These are phyloP conservation scores for Ectropis crepuscularia DNA, from an alignment of 2,888 invertebrate species.

Conservation along the genomic window DNA sequence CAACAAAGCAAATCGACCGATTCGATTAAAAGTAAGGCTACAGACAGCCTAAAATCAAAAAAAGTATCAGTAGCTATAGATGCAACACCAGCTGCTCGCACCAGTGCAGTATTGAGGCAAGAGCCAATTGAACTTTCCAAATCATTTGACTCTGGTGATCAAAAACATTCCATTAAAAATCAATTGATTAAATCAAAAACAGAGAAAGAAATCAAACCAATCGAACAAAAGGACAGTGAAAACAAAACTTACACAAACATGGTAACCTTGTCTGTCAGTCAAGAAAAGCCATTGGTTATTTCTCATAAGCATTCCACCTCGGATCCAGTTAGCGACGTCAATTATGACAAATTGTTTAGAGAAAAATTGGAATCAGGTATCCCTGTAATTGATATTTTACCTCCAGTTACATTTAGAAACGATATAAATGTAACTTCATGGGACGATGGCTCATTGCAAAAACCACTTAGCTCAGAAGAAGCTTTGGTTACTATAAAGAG, in stretches of 20 bases:
- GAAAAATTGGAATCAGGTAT: conserved; percentile 59
- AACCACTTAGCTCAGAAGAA: conserved; percentile 87
- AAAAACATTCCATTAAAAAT: conserved; percentile 63
- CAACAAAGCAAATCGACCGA: conserved; percentile 72
- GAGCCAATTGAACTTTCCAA: conserved; percentile 91
- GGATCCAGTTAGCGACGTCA: conserved; percentile 87
- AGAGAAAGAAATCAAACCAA: conserved; percentile 65
- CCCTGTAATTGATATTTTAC: conserved; percentile 65
- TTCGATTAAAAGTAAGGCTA: conserved; percentile 73
- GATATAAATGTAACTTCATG: conserved; percentile 91
- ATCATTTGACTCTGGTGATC: conserved; percentile 79
- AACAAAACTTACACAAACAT: conserved; percentile 69
- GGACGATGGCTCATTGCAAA: conserved; percentile 76
- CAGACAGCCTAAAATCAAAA: conserved; percentile 80
- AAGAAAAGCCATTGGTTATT: conserved; percentile 76
- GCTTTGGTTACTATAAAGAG: conserved; percentile 89
- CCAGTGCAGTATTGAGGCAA: conserved; percentile 89
- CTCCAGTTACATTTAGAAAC: conserved; percentile 77
- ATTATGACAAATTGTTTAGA: conserved; percentile 71
- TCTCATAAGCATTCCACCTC: conserved; percentile 88
- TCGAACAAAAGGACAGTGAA: conserved; percentile 44
- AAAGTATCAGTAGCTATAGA: conserved; percentile 92
- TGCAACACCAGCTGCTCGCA: conserved; percentile 90
- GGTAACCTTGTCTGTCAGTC: conserved; percentile 66
- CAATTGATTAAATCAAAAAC: conserved; percentile 75